Evolutionary conservation across 2,113 vertebrate genomes (phyloP).

Genomic region (Chrysemys picta): DNA sequence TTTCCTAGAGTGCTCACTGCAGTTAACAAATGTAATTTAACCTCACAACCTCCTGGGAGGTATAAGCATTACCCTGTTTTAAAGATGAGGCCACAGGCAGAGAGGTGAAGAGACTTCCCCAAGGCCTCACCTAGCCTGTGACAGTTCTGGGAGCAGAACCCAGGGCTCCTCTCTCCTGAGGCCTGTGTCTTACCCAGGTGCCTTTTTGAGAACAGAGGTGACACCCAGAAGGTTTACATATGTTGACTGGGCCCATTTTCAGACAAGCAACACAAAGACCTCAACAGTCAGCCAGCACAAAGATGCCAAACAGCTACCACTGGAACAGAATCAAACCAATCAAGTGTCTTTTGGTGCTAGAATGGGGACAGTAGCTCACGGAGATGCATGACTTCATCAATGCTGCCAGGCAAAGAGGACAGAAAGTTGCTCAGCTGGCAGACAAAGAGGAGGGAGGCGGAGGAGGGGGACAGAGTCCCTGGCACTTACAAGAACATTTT

Average conservation of each 20-base stretch:
- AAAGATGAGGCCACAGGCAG: background rate
- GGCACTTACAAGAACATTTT: background rate
- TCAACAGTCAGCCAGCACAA: background rate
- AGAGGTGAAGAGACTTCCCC: background rate
- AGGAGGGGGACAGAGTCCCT: background rate
- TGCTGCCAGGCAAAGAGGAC: background rate
- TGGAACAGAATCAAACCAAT: background rate
- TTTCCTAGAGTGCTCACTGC: accelerated
- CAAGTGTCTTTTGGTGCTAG: background rate
- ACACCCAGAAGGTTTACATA: background rate
- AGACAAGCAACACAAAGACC: background rate
- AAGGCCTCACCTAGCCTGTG: background rate
- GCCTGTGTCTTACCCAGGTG: background rate
- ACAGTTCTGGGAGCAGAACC: background rate
- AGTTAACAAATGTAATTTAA: background rate
- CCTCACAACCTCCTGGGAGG: background rate
- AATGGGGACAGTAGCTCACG: accelerated
- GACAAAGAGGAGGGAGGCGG: background rate
- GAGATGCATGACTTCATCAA: background rate
- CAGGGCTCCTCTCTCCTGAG: accelerated
- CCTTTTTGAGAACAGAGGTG: background rate
- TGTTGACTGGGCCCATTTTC: accelerated
- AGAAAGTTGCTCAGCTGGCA: background rate
- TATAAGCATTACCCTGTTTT: background rate
- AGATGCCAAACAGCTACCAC: background rate